These are phyloP conservation scores for Pampusana beccarii DNA, from an alignment of 2,113 vertebrate species.

Conservation along the genomic window DNA sequence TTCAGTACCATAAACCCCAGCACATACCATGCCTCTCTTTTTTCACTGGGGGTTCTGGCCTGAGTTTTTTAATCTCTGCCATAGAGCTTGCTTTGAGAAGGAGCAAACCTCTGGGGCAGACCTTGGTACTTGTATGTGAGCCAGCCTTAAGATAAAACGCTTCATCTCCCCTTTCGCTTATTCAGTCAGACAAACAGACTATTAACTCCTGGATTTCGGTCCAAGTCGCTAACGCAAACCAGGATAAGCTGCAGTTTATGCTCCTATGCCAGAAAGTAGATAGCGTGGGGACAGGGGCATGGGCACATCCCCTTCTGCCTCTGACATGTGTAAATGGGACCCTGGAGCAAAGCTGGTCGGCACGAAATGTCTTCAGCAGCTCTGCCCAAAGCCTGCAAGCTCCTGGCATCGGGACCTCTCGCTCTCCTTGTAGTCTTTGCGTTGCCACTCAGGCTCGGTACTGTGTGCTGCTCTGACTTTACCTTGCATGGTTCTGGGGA, in stretches of 20 bases:
- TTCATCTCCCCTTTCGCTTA: neutral
- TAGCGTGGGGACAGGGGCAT: accelerated
- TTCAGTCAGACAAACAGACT: neutral
- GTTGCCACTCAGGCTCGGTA: accelerated
- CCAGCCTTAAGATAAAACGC: neutral
- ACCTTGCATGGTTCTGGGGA: accelerated
- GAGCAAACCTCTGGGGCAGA: slow-evolving; percentile 9
- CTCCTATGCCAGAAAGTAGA: neutral
- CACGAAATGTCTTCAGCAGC: neutral
- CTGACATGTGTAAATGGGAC: accelerated
- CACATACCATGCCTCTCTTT: neutral
- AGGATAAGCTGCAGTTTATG: neutral
- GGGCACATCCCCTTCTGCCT: neutral
- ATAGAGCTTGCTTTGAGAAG: neutral
- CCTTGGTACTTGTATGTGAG: neutral
- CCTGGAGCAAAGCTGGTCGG: neutral
- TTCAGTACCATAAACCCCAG: neutral
- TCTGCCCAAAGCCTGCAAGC: neutral
- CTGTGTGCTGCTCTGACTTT: neutral
- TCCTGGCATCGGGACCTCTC: neutral
- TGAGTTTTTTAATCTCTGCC: neutral
- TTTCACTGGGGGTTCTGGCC: neutral
- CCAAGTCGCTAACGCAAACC: neutral
- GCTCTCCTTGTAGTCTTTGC: neutral
- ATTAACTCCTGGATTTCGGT: neutral